Conservation (phyloP, 2,797 vertebrate species). For the Otolemur crassicaudatus region DNA sequence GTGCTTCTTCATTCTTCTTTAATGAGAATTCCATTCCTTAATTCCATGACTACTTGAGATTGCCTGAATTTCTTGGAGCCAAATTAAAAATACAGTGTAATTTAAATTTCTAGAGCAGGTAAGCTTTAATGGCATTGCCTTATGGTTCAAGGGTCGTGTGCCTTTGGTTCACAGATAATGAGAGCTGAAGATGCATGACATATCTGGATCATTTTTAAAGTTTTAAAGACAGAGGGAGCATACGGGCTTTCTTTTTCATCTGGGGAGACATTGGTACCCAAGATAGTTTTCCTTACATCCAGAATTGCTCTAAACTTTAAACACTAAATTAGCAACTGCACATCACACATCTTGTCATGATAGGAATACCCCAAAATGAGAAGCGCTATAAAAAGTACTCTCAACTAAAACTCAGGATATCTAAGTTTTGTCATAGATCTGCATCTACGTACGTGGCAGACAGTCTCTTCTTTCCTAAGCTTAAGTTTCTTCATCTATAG, state of each 20-base stretch:
- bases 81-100: constrained; percentile 44
- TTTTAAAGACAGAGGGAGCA: not conserved
- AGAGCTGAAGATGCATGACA: not conserved
- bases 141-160: not conserved
- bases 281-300: not conserved
- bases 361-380: not conserved
- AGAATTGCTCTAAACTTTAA: not conserved
- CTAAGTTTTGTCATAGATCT: not conserved
- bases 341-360: not conserved
- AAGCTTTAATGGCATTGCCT: not conserved
- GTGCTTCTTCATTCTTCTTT: not conserved
- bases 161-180: not conserved
- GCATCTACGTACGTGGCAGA: not conserved
- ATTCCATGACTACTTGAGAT: not conserved
- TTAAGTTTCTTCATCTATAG: not conserved
- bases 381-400: not conserved
- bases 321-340: not conserved
- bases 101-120: constrained; percentile 20
- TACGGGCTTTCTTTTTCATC: not conserved
- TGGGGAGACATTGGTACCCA: not conserved
- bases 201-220: not conserved
- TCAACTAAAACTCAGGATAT: not conserved
- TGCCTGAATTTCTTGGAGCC: not conserved
- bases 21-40: not conserved
- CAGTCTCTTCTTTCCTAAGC: not conserved